Evolutionary conservation across 2,888 invertebrate species (phyloP).

Genomic region (Acrobasis repandana): DNA sequence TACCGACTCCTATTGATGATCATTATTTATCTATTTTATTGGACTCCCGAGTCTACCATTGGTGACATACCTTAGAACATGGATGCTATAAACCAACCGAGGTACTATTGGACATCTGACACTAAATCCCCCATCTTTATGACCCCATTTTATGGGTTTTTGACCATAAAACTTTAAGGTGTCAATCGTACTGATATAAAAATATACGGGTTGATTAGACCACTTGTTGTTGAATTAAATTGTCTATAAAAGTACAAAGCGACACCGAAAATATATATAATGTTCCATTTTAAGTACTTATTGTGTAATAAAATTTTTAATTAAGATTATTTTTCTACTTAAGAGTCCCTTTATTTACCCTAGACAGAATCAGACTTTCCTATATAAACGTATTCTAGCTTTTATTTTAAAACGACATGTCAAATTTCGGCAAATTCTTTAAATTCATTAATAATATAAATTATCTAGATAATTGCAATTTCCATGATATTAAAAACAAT

Average conservation of each 20-base stretch:
- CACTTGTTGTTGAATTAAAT: conserved; percentile 20
- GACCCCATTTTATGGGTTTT: conserved; percentile 55
- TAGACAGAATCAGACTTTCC: no score
- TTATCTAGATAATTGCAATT: no score
- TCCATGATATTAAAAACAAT: no score
- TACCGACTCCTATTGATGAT: conserved; percentile 37
- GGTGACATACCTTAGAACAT: conserved; percentile 59
- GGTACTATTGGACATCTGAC: conserved; percentile 62
- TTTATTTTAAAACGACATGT: no score
- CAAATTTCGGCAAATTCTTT: no score
- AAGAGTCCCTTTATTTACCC: no score
- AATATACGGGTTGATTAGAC: conserved; percentile 16
- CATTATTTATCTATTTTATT: conserved; percentile 74
- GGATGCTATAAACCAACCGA: conserved; percentile 56
- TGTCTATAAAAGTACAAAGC: conserved; percentile 14
- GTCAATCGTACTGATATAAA: conserved; percentile 60
- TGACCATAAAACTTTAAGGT: conserved; percentile 67
- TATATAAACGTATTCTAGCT: no score
- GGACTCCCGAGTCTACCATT: conserved; percentile 58
- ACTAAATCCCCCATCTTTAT: conserved; percentile 70
- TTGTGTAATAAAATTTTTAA: conserved; percentile 4
- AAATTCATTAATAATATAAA: no score
- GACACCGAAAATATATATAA: background rate
- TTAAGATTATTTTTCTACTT: background rate
- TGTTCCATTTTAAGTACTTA: background rate